phyloP scores from a whole-genome alignment of 2,113 vertebrate genomes.

The Panthera tigris region DNA sequence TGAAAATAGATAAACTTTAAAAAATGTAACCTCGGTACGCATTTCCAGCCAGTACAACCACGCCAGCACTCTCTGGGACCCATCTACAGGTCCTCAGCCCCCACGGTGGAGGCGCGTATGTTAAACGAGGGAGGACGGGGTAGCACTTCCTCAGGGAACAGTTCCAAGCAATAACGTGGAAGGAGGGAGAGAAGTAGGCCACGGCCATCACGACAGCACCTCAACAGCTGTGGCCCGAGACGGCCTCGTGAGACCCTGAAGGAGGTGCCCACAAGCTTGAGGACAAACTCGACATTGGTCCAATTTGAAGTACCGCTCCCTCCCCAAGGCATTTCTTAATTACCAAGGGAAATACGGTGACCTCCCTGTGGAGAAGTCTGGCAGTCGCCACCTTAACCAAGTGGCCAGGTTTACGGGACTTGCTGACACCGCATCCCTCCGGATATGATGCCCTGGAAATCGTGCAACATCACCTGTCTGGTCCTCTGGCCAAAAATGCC shows the following conservation, averaged over 20 bases:
- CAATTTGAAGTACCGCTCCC: neutral
- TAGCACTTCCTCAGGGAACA: neutral
- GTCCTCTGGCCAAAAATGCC: neutral
- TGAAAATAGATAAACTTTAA: neutral
- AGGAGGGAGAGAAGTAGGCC: fast-evolving
- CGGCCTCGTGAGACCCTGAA: neutral
- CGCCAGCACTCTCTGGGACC: fast-evolving
- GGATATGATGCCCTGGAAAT: fast-evolving
- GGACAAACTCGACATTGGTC: too few species aligned
- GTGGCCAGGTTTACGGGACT: neutral
- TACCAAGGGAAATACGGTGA: fast-evolving
- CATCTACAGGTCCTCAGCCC: fast-evolving
- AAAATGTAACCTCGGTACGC: neutral
- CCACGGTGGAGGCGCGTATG: fast-evolving
- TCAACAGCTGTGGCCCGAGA: neutral
- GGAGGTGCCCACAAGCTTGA: fast-evolving
- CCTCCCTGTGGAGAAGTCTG: neutral
- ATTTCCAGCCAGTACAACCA: neutral
- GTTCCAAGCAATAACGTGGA: fast-evolving
- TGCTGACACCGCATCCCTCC: neutral
- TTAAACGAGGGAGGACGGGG: too few species aligned
- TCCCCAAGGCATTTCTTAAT: fast-evolving
- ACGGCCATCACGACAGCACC: neutral
- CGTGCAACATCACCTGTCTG: fast-evolving
- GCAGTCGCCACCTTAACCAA: too few species aligned